Evolutionary conservation across 2,113 vertebrate genomes (phyloP), one percentile per base, ranked within the genome.

Genomic region (Hippocampus mohnikei): DNA sequence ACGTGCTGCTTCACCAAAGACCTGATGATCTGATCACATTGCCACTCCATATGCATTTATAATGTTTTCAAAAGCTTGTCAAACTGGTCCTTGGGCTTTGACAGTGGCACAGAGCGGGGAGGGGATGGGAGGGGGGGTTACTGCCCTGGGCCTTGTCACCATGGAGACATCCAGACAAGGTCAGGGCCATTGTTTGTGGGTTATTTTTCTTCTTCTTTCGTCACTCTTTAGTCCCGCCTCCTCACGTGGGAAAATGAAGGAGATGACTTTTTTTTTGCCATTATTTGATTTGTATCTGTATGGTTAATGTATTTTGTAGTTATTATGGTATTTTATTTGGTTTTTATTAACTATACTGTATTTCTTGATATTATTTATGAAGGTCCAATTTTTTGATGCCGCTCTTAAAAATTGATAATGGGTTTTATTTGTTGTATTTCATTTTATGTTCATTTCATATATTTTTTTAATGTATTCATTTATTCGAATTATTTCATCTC

Each of bases 131-230:
- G 8, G 46, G 46, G 70, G 63, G 85, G 74, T 92, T 92, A 91
- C 89, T 81, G 75, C 84, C 71, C 76, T 88, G 83, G 81, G 83
- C 79, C 77, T 55, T 0, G 85, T 93, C 77, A 60, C 89, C 88
- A 88, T 90, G 89, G 90, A 73, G 87, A 92, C 90, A 66, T 58
- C 67, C 61, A 71, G 75, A 86, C 88, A 89, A 88, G 85, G 89
- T 91, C 86, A 86, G 76, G 81, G 81, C 81, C 84, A 87, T 91
- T 92, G 85, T 90, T 87, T 79, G 64, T 86, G 75, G 69, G 67
- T 60, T 53, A 37, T 74, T 40, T 66, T 41, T 63, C 37, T 41
- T n/a, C 21, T 41, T 13, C 61, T 8, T 37, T 37, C 33, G 18
- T 37, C 8, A 8, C 55, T 58, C 55, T 13, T 23, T 13, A 25